Evolutionary conservation across 2,888 invertebrate genomes (phyloP).

Genomic region (Steromphala cineraria): DNA sequence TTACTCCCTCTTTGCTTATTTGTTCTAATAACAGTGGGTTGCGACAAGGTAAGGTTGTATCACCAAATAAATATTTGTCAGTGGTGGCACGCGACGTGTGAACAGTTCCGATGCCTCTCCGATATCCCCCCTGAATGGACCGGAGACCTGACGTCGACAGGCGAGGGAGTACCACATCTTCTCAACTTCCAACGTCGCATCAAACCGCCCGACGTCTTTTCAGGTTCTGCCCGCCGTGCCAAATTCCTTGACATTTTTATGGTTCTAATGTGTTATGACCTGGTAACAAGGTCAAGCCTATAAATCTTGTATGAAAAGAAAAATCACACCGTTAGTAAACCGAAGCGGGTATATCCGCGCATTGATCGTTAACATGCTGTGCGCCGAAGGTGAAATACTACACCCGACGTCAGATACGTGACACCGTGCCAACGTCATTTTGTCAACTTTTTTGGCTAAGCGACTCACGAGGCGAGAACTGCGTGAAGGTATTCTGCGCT

Average conservation of each 20-base stretch:
- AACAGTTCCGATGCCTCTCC: not conserved
- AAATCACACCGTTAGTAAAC: conserved; percentile 6
- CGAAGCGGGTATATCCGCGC: not conserved
- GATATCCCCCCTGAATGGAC: not conserved
- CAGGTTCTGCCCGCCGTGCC: not conserved
- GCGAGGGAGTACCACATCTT: not conserved
- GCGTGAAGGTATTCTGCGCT: too few species aligned
- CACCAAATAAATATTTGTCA: conserved; percentile 3
- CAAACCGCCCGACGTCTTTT: not conserved
- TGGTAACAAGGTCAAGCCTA: not conserved
- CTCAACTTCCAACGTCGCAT: not conserved
- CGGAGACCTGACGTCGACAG: not conserved
- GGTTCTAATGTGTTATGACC: conserved; percentile 12
- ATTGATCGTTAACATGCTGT: not conserved
- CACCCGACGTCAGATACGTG: not conserved
- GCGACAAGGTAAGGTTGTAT: not conserved
- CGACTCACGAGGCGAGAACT: too few species aligned
- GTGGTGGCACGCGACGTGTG: conserved; percentile 11
- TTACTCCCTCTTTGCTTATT: not conserved
- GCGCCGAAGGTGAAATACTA: not conserved
- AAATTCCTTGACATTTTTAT: conserved; percentile 21
- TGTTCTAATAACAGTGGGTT: not conserved
- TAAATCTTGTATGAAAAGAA: conserved; percentile 18
- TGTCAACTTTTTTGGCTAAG: not conserved
- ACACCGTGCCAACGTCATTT: not conserved